Evolutionary conservation across 2,113 vertebrate genomes (phyloP), one percentile per base, ranked within the genome.

Genomic region (Toxostoma redivivum): DNA sequence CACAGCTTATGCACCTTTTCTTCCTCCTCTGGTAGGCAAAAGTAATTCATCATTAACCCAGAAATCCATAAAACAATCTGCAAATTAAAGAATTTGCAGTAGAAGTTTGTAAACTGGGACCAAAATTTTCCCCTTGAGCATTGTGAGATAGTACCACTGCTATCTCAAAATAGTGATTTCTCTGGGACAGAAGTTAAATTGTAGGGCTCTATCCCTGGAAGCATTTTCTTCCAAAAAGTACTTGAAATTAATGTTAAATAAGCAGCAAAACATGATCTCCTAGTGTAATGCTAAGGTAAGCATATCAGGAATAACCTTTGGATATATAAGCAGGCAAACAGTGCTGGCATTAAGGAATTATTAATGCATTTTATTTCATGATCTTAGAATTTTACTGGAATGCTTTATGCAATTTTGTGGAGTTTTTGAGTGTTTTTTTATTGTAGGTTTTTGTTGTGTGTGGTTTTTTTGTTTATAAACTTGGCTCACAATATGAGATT

Each of bases 391-490:
- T 80, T 47, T 47, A 25, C 20, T 28, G 4, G 15, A 70, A n/a
- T 70, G 20, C 8, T 58, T 57, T 53, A 31, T 27, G 3, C 4
- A 18, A 5, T 22, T 91, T 15, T 40, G 33, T 17, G 3, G 14
- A 31, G 3, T 4, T n/a, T n/a, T 42, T 3, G 7, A 10, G 6
- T 66, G 14, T 50, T 66, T 57, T n/a, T n/a, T n/a, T n/a, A n/a
- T n/a, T 57, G 4, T 30, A 18, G 22, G 3, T 0, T 30, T 9
- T 25, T 57, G n/a, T n/a, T 57, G 15, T 7, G 11, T 14, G 0
- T 2, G 27, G 12, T 50, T 9, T 25, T 12, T 16, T 45, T 38
- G 22, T 54, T 37, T 57, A 45, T 12, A 2, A 77, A 50, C 4
- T 57, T 90, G 27, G 5, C 3, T 84, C 38, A 42, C 2, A 58